Evolutionary conservation across 2,113 vertebrate species (phyloP), one percentile per base, ranked within the genome.

Genomic region (Procavia capensis): DNA sequence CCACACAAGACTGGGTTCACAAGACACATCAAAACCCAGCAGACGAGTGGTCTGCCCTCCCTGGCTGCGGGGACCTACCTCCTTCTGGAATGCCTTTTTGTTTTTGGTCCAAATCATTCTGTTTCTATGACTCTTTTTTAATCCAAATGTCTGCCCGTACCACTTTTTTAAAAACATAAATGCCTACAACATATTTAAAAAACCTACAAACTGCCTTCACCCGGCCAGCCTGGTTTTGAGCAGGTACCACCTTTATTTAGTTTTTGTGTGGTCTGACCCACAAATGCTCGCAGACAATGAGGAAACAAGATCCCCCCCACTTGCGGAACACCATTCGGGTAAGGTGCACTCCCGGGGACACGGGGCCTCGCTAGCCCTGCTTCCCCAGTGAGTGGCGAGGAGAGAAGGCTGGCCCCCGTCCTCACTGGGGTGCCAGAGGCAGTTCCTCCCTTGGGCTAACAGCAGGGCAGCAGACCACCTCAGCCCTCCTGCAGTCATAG

Each of bases 401-500:
- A 92, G 57, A 50, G 24, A 93, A 43, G 68, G 80, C 31, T 29
- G 41, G 29, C 68, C 87, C 16, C 50, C 9, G 17, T 63, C 88
- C 92, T 63, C 24, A 47, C 64, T 72, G 11, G 14, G 47, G 31
- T 31, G 75, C 14, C 34, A 47, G 29, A 79, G 9, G 11, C 70
- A 57, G 36, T 83, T 61, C 19, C 50, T 54, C 27, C 43, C 93
- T 2, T 22, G 50, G 66, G 81, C 61, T 94, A 80, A 57, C 47
- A 88, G 89, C 0, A 92, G 82, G n/a, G 78, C 13, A 80, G 70
- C 25, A 41, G 20, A 75, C 70, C 86, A 82, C 31, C 24, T 41
- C 68, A 74, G 59, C n/a, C 27, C 74, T 43, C 94, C 97, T 97
- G 72, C 45, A 88, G 95, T 95, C 68, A 96, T 97, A 98, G 97